These are phyloP conservation scores for Lutraria rhynchaena DNA, from an alignment of 1,140 invertebrate genomes.

Conservation along the genomic window DNA sequence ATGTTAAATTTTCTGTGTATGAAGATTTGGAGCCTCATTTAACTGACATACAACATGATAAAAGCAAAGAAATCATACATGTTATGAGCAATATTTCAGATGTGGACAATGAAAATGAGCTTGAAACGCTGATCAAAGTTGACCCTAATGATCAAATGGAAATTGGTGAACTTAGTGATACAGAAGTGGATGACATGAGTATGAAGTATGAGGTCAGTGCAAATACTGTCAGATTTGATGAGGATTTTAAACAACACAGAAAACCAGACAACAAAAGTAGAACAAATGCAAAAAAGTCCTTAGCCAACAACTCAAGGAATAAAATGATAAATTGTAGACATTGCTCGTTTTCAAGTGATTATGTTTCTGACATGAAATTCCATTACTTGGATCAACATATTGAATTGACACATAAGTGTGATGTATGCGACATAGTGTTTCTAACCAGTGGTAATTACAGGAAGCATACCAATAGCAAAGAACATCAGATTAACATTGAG, in stretches of 20 bases:
- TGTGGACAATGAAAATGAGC: constrained; percentile 86
- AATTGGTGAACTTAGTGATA: no score
- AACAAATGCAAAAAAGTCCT: constrained; percentile 90
- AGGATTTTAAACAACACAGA: constrained; percentile 86
- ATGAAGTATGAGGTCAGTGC: no score
- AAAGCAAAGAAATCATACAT: neutral
- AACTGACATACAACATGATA: constrained; percentile 57
- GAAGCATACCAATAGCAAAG: constrained; percentile 68
- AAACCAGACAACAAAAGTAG: constrained; percentile 85
- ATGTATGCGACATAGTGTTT: constrained; percentile 72
- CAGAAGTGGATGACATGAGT: no score
- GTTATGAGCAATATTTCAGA: constrained; percentile 83
- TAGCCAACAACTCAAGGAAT: constrained; percentile 67
- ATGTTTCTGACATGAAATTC: constrained; percentile 69
- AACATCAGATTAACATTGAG: constrained; percentile 68
- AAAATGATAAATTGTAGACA: constrained; percentile 71
- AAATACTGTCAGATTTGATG: no score
- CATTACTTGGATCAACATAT: constrained; percentile 76
- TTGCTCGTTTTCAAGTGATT: constrained; percentile 70
- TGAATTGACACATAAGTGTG: constrained; percentile 68
- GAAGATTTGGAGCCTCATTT: constrained; percentile 88
- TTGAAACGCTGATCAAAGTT: no score
- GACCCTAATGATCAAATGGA: no score
- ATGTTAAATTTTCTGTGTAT: constrained; percentile 86
- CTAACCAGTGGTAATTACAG: constrained; percentile 70